Base-by-base conservation (phyloP, 1,140 invertebrate genomes). In the Drosophila orosa region DNA sequence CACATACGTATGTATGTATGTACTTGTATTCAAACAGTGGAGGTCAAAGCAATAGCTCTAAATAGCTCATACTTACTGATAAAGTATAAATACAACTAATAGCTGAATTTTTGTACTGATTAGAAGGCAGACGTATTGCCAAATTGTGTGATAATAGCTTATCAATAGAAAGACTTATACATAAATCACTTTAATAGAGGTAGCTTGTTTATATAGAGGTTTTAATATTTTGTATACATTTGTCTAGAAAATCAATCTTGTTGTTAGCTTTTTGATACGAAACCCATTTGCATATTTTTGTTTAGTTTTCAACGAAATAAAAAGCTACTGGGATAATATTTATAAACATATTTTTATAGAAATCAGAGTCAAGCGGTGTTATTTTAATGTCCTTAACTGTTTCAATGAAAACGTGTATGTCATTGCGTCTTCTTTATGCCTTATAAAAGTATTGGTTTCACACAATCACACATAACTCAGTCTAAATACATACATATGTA, bases 1-100 rank as follows among this genome's bases (percentile, higher is more conserved):
- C n/a, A n/a, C n/a, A n/a, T n/a, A n/a, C n/a, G n/a, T 45, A 10
- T 61, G 29, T 29, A 62, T 45, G 29, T 10, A 17, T 63, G 8
- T 13, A 12, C 22, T 25, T 54, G 47, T 35, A 25, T 57, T 15
- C 4, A 7, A 13, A 62, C 55, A 63, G n/a, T 39, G 2, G 35
- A 63, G 55, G 60, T 31, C 10, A 24, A 10, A 19, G 15, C 5
- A 29, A 29, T 59, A 35, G 57, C 29, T 33, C 22, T 13, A 3
- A 52, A 13, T 1, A 19, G n/a, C n/a, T n/a, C n/a, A n/a, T n/a
- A n/a, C n/a, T 8, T 19, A 15, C 9, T 12, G 13, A 24, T 55
- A 12, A 39, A n/a, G 2, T 5, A 37, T 15, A 39, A 24, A 33
- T 22, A 22, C 12, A 31, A 1, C 12, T 13, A 13, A 50, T 31